phyloP scores from a whole-genome alignment of 2,888 invertebrate genomes.

The Choristoneura rosaceana region DNA sequence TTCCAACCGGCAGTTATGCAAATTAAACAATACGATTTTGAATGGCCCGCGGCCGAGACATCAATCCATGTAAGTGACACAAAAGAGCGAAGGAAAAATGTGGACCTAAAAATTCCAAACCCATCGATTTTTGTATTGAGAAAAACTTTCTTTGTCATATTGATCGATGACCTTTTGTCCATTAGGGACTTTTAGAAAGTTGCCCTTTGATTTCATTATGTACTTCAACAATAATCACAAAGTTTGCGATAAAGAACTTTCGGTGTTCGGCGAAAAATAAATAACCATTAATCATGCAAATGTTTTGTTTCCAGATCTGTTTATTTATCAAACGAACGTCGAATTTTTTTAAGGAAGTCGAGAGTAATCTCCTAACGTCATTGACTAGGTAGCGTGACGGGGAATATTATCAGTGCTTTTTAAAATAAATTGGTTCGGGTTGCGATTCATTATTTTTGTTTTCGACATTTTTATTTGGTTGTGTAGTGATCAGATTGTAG shows the following conservation, averaged over 20 bases:
- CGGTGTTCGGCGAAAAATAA: slow-evolving; percentile 62
- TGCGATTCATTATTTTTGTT: slow-evolving; percentile 32
- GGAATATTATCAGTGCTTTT: slow-evolving; percentile 47
- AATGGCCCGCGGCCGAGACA: slow-evolving; percentile 32
- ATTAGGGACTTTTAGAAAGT: slow-evolving; percentile 82
- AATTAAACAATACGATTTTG: slow-evolving; percentile 41
- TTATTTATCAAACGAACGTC: slow-evolving; percentile 56
- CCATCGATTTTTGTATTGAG: slow-evolving; percentile 76
- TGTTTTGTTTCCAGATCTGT: slow-evolving; percentile 63
- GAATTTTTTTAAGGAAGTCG: slow-evolving; percentile 50
- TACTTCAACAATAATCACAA: slow-evolving; percentile 72
- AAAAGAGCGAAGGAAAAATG: slow-evolving; percentile 65
- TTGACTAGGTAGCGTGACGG: slow-evolving; percentile 52
- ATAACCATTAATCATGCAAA: slow-evolving; percentile 71
- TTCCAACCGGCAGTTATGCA: slow-evolving; percentile 31
- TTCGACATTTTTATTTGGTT: slow-evolving; percentile 27
- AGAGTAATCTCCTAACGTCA: slow-evolving; percentile 42
- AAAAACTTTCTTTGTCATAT: slow-evolving; percentile 79
- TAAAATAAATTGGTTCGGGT: slow-evolving; percentile 36
- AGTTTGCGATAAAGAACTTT: slow-evolving; percentile 68
- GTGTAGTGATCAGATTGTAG: slow-evolving; percentile 44
- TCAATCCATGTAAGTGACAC: slow-evolving; percentile 62
- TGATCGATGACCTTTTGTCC: slow-evolving; percentile 83
- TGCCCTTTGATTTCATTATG: slow-evolving; percentile 80
- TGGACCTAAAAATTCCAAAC: slow-evolving; percentile 65